These are phyloP conservation scores for Pyralis farinalis DNA, from an alignment of 2,888 invertebrate genomes.

Conservation along the genomic window DNA sequence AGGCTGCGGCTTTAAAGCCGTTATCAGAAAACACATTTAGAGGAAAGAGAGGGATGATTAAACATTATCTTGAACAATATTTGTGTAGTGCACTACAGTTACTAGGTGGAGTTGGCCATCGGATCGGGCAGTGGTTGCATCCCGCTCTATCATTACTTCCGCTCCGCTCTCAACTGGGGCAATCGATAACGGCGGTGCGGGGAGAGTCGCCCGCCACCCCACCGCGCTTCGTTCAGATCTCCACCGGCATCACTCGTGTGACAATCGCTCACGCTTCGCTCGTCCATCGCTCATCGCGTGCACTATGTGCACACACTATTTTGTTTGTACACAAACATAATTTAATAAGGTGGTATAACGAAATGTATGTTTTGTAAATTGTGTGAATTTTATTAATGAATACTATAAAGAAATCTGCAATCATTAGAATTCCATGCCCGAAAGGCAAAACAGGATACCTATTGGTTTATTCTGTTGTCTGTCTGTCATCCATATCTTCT, in stretches of 20 bases:
- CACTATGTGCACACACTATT: slow-evolving; percentile 9
- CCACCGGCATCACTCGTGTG: slow-evolving; percentile 74
- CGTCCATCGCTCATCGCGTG: slow-evolving; percentile 27
- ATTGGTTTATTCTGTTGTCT: no score
- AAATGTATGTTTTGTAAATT: neutral
- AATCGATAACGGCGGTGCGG: slow-evolving; percentile 79
- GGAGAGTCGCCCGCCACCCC: slow-evolving; percentile 38
- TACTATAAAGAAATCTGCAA: no score
- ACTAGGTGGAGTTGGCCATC: slow-evolving; percentile 62
- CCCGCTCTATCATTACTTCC: slow-evolving; percentile 78
- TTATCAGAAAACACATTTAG: slow-evolving; percentile 37
- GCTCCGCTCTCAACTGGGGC: slow-evolving; percentile 83
- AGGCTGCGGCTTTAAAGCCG: slow-evolving; percentile 20
- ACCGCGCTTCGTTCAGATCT: slow-evolving; percentile 37
- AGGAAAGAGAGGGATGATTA: slow-evolving; percentile 58
- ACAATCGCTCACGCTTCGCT: slow-evolving; percentile 64
- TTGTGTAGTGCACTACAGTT: slow-evolving; percentile 72
- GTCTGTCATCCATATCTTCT: no score
- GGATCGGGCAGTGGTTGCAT: slow-evolving; percentile 76
- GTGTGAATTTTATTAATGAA: no score
- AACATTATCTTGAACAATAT: slow-evolving; percentile 69
- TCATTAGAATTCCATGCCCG: no score
- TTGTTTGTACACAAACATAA: neutral
- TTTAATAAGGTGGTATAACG: neutral
- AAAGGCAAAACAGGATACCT: no score